These are phyloP conservation scores for Ametastegia equiseti DNA, from an alignment of 2,888 invertebrate genomes.

Conservation along the genomic window DNA sequence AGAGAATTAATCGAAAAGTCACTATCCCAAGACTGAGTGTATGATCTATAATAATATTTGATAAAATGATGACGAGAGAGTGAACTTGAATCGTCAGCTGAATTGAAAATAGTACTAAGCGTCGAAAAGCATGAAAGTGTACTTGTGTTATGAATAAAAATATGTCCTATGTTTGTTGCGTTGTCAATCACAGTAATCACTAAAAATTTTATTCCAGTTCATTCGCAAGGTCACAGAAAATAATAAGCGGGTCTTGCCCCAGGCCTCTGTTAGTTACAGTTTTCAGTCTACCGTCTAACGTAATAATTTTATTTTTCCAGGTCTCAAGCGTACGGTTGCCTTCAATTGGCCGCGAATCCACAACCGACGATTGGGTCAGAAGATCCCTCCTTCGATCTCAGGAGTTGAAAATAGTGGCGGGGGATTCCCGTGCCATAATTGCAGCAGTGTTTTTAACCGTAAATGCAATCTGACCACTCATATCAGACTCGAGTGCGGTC, in stretches of 20 bases:
- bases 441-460: conserved; percentile 69
- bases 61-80: background rate
- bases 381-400: conserved; percentile 4
- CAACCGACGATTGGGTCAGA: background rate
- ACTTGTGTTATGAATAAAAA: conserved; percentile 7
- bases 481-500: conserved; percentile 72
- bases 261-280: background rate
- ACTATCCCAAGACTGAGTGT: too few relatives aligned
- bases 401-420: conserved; percentile 20
- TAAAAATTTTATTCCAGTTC: background rate
- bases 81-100: background rate
- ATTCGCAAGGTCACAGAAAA: background rate
- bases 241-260: background rate
- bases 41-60: background rate
- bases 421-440: conserved; percentile 68
- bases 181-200: background rate
- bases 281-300: background rate
- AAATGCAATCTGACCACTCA: conserved; percentile 72
- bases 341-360: background rate
- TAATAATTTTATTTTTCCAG: conserved; percentile 13
- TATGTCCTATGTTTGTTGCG: background rate
- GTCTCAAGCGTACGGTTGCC: background rate
- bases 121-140: conserved; percentile 2
- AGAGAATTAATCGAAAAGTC: background rate
- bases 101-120: background rate